phyloP scores from a whole-genome alignment of 2,888 invertebrate species.

The Neelides folsomi region DNA sequence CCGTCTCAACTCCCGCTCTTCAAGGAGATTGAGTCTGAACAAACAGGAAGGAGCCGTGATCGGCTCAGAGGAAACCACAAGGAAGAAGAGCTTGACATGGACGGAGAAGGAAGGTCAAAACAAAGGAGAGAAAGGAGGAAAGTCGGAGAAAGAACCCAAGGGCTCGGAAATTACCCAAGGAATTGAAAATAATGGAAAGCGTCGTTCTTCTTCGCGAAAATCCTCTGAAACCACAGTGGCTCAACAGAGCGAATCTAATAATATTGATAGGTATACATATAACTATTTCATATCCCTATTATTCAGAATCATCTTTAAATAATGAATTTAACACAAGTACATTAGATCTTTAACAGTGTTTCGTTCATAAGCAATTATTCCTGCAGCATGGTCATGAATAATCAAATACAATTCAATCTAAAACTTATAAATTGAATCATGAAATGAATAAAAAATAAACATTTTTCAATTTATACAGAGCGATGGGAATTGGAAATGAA shows the following conservation, averaged over 20 bases:
- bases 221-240: slow-evolving; percentile 11
- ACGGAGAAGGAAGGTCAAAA: slow-evolving; percentile 33
- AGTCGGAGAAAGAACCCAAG: neutral
- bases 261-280: neutral
- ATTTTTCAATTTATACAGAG: neutral
- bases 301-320: no score
- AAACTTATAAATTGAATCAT: no score
- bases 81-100: slow-evolving; percentile 41
- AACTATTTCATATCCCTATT: neutral
- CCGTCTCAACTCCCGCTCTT: neutral
- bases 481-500: slow-evolving; percentile 11
- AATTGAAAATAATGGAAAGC: slow-evolving; percentile 7
- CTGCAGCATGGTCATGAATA: no score
- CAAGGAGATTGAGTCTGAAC: neutral
- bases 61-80: slow-evolving; percentile 12
- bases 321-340: no score
- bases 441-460: no score
- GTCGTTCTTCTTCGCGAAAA: slow-evolving; percentile 10
- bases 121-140: slow-evolving; percentile 12
- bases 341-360: no score
- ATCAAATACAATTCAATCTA: no score
- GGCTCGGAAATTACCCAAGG: slow-evolving; percentile 2
- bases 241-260: neutral
- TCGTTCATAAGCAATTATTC: no score
- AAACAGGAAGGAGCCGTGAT: neutral